Evolutionary conservation across 1,140 invertebrate species (phyloP).

Genomic region (Doryteuthis pealeii): DNA sequence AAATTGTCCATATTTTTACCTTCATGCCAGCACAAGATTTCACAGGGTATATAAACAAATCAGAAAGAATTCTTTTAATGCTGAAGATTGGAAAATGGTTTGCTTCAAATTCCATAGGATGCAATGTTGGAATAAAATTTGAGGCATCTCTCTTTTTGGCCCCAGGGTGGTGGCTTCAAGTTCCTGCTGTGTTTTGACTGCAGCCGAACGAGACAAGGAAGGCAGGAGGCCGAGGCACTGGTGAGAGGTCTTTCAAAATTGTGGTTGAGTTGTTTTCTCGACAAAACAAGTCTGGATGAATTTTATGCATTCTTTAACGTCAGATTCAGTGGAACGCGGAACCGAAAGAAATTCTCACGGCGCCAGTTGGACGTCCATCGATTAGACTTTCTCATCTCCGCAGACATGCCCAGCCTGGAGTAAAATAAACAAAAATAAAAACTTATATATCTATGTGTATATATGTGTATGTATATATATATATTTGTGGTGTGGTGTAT

Average conservation of each 20-base stretch:
- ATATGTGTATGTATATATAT: no score
- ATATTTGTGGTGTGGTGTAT: no score
- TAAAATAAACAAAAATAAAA: constrained; percentile 18
- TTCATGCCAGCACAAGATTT: no score
- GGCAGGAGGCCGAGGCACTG: constrained; percentile 3
- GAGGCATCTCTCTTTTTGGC: constrained; percentile 3
- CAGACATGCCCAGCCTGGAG: constrained; percentile 84
- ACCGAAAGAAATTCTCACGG: constrained; percentile 90
- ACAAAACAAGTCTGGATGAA: constrained; percentile 68
- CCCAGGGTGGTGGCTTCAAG: background rate
- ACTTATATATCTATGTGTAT: background rate
- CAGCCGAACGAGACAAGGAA: constrained; percentile 8
- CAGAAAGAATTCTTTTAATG: no score
- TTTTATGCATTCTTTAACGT: constrained; percentile 62
- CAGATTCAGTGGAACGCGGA: constrained; percentile 78
- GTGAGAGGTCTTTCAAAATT: no score
- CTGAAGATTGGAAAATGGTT: no score
- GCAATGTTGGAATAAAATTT: background rate
- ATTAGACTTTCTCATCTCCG: constrained; percentile 84
- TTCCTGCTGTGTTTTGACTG: background rate
- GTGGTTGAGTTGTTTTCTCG: constrained; percentile 16
- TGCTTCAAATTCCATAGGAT: background rate
- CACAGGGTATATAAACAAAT: no score
- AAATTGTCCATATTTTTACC: no score
- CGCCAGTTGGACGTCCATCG: constrained; percentile 87